phyloP scores from a whole-genome alignment of 1,140 invertebrate genomes.

The Drosophila dunni region DNA sequence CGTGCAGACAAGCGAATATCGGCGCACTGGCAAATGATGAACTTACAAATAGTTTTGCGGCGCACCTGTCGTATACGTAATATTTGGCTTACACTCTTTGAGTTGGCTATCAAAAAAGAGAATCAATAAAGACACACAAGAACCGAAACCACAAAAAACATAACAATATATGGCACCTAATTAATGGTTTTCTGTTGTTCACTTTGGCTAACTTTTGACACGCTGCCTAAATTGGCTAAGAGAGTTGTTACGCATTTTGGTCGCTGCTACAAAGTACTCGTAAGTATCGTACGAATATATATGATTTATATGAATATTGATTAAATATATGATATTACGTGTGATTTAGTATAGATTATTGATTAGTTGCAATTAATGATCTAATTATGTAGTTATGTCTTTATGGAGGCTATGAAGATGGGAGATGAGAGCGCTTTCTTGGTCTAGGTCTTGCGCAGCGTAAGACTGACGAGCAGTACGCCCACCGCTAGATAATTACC shows the following conservation, averaged over 20 bases:
- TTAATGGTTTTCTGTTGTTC: not conserved
- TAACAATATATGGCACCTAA: slow-evolving; percentile 46
- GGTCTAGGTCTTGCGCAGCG: slow-evolving; percentile 71
- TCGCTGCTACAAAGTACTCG: slow-evolving; percentile 34
- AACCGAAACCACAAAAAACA: slow-evolving; percentile 1
- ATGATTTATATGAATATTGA: slow-evolving; percentile 10
- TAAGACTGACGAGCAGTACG: slow-evolving; percentile 80
- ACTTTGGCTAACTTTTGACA: slow-evolving; percentile 68
- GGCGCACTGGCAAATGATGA: slow-evolving; percentile 52
- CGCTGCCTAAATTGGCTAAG: slow-evolving; percentile 67
- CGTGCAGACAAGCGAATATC: slow-evolving; percentile 70
- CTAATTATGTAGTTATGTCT: not conserved
- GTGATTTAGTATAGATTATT: slow-evolving; percentile 10
- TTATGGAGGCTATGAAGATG: not conserved
- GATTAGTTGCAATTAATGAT: slow-evolving; percentile 23
- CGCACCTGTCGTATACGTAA: slow-evolving; percentile 72
- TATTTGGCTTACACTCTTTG: slow-evolving; percentile 75
- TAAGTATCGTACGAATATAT: slow-evolving; percentile 14
- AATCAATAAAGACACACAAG: slow-evolving; percentile 19
- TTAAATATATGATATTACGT: slow-evolving; percentile 12
- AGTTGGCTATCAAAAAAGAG: slow-evolving; percentile 60
- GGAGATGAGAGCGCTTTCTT: slow-evolving; percentile 27
- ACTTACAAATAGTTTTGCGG: slow-evolving; percentile 73
- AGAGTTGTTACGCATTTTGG: slow-evolving; percentile 31
- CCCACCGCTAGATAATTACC: slow-evolving; percentile 84